Evolutionary conservation across 2,797 vertebrate species (phyloP).

Genomic region (Anableps anableps): DNA sequence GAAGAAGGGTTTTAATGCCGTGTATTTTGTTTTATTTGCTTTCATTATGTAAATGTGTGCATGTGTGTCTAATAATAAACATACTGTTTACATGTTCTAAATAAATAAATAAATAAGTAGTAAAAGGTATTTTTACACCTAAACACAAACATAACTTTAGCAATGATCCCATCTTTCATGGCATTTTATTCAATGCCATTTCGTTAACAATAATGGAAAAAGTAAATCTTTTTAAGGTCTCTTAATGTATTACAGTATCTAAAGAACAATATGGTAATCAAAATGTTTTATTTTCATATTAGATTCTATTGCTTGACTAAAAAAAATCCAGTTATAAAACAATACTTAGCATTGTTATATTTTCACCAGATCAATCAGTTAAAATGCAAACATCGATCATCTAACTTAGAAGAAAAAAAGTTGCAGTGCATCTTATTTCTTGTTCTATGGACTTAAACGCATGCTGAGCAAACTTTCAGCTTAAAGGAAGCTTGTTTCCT

Average conservation of each 20-base stretch:
- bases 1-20: background rate
- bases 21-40: background rate
- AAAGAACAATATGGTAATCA: background rate
- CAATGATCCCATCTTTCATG: background rate
- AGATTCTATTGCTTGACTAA: background rate
- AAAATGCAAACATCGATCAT: background rate
- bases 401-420: background rate
- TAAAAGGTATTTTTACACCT: background rate
- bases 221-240: background rate
- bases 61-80: background rate
- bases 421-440: background rate
- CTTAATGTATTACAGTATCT: background rate
- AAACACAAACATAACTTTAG: background rate
- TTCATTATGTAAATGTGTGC: background rate
- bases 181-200: background rate
- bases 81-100: background rate
- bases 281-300: background rate
- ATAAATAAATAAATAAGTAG: background rate
- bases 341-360: background rate
- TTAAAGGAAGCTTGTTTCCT: slow-evolving; percentile 27
- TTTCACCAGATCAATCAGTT: background rate
- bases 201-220: background rate
- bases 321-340: background rate
- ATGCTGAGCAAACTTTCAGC: background rate
- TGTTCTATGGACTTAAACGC: background rate